Base-by-base conservation (phyloP, 1,140 invertebrate genomes). In the Drosophila orosa region DNA sequence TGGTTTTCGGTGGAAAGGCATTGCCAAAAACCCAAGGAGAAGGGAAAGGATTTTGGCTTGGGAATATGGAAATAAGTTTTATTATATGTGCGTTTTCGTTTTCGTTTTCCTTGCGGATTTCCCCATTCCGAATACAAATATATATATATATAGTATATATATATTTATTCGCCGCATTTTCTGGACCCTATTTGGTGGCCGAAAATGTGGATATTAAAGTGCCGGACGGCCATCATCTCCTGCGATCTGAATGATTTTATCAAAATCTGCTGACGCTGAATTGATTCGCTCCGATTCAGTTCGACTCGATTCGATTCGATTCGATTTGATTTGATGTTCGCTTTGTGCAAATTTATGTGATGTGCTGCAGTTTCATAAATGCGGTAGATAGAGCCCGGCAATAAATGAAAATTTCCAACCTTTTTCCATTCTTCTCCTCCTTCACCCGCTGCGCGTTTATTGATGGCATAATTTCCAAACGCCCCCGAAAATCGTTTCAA, bases 281-380 rank as follows among this genome's bases (percentile, higher is more conserved):
- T 87, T 79, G 83, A 87, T 86, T 86, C 69, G 74, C 66, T 78
- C 42, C 54, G 63, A 76, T 71, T 25, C 45, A 19, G 48, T 12
- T 33, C 42, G 42, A 15, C 67, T 37, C 24, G 39, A 59, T 19
- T 54, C 31, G 13, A 12, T 17, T 39, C 45, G 25, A n/a, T 69
- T 33, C 42, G 42, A 71, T 86, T 87, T 75, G 74, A 82, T 87
- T 82, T 78, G 78, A 86, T 86, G 83, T 79, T 66, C 75, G 71
- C 75, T 87, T 87, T 86, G 83, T 87, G 82, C 71, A 82, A 86
- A 87, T 86, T 86, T 87, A 83, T 79, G 68, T 72, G 71, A 65
- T 72, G 82, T 75, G 61, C 76, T 86, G 82, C 82, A 85, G 74
- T 85, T 85, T 80, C 81, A 81, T 78, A 78, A 81, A 74, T 79